phyloP scores from a whole-genome alignment of 2,888 invertebrate species.

The Philonicus albiceps region DNA sequence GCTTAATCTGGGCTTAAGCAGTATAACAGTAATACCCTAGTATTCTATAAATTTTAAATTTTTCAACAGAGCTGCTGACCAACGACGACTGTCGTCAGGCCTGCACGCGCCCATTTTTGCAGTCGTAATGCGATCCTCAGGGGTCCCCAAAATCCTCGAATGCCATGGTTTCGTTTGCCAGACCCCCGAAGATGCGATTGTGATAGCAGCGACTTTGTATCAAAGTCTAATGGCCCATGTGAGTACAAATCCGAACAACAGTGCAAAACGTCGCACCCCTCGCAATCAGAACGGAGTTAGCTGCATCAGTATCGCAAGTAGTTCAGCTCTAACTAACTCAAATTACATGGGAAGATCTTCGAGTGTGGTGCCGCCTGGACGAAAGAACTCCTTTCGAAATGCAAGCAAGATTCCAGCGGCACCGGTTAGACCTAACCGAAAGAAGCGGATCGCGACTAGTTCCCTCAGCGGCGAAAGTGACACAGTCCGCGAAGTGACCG shows the following conservation, averaged over 20 bases:
- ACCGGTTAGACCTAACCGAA: constrained; percentile 77
- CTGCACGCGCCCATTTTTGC: constrained; percentile 86
- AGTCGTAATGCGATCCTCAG: constrained; percentile 83
- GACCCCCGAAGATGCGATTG: constrained; percentile 88
- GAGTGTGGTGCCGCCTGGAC: constrained; percentile 53
- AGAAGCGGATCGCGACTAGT: constrained; percentile 73
- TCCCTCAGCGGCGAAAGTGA: constrained; percentile 72
- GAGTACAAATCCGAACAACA: constrained; percentile 66
- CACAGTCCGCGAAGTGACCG: constrained; percentile 64
- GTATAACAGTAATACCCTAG: no score
- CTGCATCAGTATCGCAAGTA: constrained; percentile 78
- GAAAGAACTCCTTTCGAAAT: constrained; percentile 58
- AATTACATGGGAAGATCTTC: constrained; percentile 57
- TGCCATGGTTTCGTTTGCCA: constrained; percentile 92
- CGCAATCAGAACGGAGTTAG: constrained; percentile 79
- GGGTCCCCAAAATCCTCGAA: constrained; percentile 80
- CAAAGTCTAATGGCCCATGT: constrained; percentile 86
- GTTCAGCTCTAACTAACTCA: constrained; percentile 63
- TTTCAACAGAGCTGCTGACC: constrained; percentile 58
- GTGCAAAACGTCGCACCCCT: constrained; percentile 66
- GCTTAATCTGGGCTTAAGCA: no score
- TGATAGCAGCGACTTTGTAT: constrained; percentile 89
- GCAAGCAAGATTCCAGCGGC: constrained; percentile 57
- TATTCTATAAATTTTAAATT: background rate
- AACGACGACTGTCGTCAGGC: constrained; percentile 62